phyloP scores from a whole-genome alignment of 2,113 vertebrate species.

The Zeus faber region DNA sequence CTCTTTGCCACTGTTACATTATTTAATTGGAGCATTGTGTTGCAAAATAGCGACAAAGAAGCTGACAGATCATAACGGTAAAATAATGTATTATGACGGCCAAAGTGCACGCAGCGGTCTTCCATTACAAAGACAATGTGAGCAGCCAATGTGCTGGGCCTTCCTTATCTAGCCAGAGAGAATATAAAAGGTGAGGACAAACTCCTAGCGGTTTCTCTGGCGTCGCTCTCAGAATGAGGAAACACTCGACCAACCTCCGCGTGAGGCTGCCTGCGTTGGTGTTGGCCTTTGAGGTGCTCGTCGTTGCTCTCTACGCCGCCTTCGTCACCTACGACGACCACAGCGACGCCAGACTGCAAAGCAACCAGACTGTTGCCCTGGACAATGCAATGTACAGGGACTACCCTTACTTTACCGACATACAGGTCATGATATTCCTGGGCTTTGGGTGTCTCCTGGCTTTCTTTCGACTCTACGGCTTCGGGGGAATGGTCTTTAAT shows the following conservation, averaged over 20 bases:
- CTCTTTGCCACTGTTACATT: no score
- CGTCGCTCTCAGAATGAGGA: constrained; percentile 54
- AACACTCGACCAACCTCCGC: constrained; percentile 30
- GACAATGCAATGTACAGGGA: constrained; percentile 66
- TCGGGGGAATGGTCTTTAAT: constrained; percentile 79
- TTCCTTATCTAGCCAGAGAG: constrained; percentile 42
- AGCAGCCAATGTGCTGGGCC: constrained; percentile 19
- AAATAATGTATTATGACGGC: constrained; percentile 14
- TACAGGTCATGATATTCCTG: constrained; percentile 83
- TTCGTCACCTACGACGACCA: constrained; percentile 78
- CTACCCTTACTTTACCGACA: constrained; percentile 81
- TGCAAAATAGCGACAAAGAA: no score
- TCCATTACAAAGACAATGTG: constrained; percentile 8
- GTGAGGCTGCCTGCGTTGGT: constrained; percentile 71
- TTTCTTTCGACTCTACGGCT: constrained; percentile 77
- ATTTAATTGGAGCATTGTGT: no score
- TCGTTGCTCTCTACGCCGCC: constrained; percentile 71
- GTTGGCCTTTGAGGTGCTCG: constrained; percentile 63
- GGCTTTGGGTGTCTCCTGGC: constrained; percentile 83
- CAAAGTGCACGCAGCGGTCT: constrained; percentile 50
- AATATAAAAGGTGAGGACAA: constrained; percentile 21
- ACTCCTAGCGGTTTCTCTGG: constrained; percentile 16
- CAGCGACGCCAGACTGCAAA: constrained; percentile 42
- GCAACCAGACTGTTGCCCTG: constrained; percentile 49
- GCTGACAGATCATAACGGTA: constrained; percentile 4